Percentiles rank a stretch among this genome's conserved stretches.
phyloP scores from a whole-genome alignment of 2,113 vertebrate genomes.

The Petroica traversi region DNA sequence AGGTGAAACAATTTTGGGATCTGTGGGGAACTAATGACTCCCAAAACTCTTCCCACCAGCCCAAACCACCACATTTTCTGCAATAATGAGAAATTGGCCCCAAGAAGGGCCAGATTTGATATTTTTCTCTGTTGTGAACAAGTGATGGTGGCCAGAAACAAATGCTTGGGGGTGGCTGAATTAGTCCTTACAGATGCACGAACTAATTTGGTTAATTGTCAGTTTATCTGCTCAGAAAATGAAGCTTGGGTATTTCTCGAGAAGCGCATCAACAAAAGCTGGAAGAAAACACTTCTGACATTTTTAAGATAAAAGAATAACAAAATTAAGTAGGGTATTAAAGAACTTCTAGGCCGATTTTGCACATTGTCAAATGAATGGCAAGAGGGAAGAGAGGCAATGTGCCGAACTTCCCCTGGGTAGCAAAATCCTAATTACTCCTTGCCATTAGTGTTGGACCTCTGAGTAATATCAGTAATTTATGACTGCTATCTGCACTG shows the following conservation, averaged over 20 bases:
- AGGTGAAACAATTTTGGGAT: not conserved
- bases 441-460: not conserved
- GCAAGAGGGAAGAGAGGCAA: not conserved
- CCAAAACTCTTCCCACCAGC: not conserved
- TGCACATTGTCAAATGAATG: not conserved
- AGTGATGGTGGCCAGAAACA: not conserved
- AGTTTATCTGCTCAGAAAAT: not conserved
- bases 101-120: not conserved
- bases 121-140: not conserved
- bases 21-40: not conserved
- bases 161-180: conserved; percentile 15
- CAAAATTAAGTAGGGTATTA: not conserved
- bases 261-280: not conserved
- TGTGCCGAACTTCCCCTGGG: not conserved
- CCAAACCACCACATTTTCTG: not conserved
- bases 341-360: not conserved
- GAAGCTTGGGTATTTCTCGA: not conserved
- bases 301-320: not conserved
- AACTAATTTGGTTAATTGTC: conserved; percentile 28
- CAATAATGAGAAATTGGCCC: conserved; percentile 3
- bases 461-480: not conserved
- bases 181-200: not conserved
- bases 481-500: not conserved
- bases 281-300: not conserved
- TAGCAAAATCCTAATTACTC: not conserved